Conservation (phyloP, 92 coral and sea anemone genomes). For the Palythoa caribaeorum region DNA sequence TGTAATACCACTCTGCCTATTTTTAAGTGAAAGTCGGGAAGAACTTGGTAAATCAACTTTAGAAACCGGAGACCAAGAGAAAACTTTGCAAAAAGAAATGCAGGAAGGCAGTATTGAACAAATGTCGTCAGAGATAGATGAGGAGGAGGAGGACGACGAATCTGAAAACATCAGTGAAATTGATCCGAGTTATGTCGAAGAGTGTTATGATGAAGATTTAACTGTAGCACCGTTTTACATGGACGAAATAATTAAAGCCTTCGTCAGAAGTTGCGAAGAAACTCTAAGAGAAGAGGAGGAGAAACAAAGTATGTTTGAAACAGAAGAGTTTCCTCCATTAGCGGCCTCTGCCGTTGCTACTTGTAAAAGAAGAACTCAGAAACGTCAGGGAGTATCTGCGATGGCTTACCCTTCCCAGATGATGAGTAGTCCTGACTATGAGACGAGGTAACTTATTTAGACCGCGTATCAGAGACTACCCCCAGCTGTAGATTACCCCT, state of each 20-base stretch:
- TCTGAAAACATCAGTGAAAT: constrained; percentile 1
- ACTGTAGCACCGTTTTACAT: constrained; percentile 63
- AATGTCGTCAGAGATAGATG: neutral
- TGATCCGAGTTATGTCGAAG: constrained; percentile 49
- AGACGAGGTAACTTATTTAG: constrained; percentile 17
- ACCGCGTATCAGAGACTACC: no score
- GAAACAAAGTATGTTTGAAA: constrained; percentile 19
- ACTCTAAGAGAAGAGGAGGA: constrained; percentile 30
- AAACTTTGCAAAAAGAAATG: neutral
- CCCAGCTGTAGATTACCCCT: no score
- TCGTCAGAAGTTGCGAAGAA: constrained; percentile 68
- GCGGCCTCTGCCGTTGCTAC: constrained; percentile 14
- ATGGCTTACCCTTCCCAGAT: neutral
- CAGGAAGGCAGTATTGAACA: neutral
- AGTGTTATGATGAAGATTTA: constrained; percentile 64
- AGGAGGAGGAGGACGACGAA: neutral
- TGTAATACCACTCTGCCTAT: neutral
- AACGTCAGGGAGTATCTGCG: neutral
- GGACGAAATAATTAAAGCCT: constrained; percentile 80
- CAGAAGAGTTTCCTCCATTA: constrained; percentile 68
- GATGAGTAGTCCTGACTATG: constrained; percentile 29
- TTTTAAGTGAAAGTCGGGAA: neutral
- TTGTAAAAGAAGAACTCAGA: neutral
- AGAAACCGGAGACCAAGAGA: neutral
- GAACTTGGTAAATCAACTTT: neutral